A percentile compares a stretch with the other conserved stretches of the same genome.
These are phyloP conservation scores for Gymnorhina tibicen DNA, from an alignment of 2,113 vertebrate genomes.

Conservation along the genomic window DNA sequence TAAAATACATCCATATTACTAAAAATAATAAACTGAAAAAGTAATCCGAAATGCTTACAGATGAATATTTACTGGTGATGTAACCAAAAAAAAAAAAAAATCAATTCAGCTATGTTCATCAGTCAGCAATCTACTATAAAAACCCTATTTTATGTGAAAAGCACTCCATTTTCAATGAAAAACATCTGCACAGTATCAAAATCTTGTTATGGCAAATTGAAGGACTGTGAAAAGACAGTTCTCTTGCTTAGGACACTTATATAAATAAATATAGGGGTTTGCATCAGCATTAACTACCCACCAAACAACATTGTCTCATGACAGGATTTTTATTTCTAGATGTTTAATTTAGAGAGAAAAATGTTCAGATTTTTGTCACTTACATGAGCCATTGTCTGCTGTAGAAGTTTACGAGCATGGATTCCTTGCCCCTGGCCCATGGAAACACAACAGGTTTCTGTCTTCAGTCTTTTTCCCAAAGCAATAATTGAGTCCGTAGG, in stretches of 20 bases:
- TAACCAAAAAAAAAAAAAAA: not conserved
- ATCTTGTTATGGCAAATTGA: not conserved
- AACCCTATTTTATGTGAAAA: not conserved
- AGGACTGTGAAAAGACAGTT: not conserved
- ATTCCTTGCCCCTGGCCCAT: constrained; percentile 96
- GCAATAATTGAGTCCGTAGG: constrained; percentile 91
- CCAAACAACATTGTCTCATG: not conserved
- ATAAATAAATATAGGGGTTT: not conserved
- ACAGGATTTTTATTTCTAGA: not conserved
- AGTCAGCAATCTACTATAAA: not conserved
- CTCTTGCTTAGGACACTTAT: not conserved
- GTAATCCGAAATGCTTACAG: not conserved
- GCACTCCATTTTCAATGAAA: not conserved
- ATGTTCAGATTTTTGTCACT: constrained; percentile 23
- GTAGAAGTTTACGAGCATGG: constrained; percentile 89
- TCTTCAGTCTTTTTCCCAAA: constrained; percentile 86
- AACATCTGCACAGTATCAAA: not conserved
- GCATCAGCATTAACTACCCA: not conserved
- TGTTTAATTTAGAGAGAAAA: not conserved
- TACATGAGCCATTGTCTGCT: constrained; percentile 88
- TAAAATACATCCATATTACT: not conserved
- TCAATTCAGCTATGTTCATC: not conserved
- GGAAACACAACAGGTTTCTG: constrained; percentile 87
- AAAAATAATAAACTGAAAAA: not conserved
- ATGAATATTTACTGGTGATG: not conserved